phyloP scores from a whole-genome alignment of 2,888 invertebrate species.

The Euplagia quadripunctaria region DNA sequence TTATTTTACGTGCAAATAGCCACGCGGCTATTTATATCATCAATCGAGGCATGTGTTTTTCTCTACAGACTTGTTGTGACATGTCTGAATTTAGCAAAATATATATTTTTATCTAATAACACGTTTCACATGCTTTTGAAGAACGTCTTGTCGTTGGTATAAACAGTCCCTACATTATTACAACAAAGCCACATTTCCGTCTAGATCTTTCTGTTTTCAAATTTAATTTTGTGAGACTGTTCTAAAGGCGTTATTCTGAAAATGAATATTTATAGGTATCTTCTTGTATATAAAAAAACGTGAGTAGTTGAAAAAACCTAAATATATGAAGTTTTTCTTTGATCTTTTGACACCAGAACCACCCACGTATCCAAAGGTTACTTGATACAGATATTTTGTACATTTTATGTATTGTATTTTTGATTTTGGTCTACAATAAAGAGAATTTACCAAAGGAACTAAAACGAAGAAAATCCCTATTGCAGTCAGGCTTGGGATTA shows the following conservation, averaged over 20 bases:
- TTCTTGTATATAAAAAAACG: too few species aligned
- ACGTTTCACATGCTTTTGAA: background rate
- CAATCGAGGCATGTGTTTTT: background rate
- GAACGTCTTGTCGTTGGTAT: background rate
- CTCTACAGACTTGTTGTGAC: background rate
- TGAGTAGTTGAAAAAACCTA: too few species aligned
- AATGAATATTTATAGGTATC: too few species aligned
- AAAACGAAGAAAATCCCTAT: too few species aligned
- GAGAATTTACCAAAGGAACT: too few species aligned
- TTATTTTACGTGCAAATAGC: background rate
- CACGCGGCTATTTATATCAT: background rate
- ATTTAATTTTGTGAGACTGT: too few species aligned
- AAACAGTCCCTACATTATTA: background rate
- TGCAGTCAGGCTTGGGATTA: too few species aligned
- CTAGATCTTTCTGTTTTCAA: background rate
- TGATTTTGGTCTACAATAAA: too few species aligned
- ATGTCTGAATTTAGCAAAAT: background rate
- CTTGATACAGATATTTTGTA: background rate
- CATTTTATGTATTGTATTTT: too few species aligned
- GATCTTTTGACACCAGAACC: background rate
- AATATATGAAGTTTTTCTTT: background rate
- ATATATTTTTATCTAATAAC: conserved; percentile 2
- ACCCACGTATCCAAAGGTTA: background rate
- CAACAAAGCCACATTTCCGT: background rate
- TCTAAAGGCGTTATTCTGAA: too few species aligned